These are phyloP conservation scores for Micronycteris hirsuta DNA, from an alignment of 2,113 vertebrate genomes.

Conservation along the genomic window DNA sequence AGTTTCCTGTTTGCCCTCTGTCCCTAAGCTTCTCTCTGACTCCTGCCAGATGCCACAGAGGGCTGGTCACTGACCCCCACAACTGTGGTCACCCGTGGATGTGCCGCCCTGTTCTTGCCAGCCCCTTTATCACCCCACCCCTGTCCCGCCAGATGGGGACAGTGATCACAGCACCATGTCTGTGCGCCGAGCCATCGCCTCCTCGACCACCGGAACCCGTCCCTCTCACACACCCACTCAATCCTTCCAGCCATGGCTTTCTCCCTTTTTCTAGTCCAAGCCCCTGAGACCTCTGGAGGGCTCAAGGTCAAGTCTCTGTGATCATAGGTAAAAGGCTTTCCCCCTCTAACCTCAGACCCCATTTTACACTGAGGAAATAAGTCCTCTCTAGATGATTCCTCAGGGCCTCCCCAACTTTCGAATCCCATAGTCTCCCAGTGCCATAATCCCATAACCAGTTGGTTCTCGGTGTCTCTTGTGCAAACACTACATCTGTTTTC, in stretches of 20 bases:
- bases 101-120: not conserved
- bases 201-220: not conserved
- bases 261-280: not conserved
- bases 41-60: not conserved
- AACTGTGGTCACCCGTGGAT: not conserved
- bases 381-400: not conserved
- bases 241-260: not conserved
- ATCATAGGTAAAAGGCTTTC: not conserved
- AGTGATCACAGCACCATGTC: fast-evolving
- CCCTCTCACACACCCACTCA: not conserved
- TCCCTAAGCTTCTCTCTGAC: not conserved
- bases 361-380: not conserved
- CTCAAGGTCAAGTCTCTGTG: not conserved
- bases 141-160: not conserved
- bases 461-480: not conserved
- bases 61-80: not conserved
- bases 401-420: not conserved
- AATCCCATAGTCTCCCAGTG: not conserved
- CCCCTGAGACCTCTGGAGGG: not conserved
- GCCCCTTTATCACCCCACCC: too few species aligned
- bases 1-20: not conserved
- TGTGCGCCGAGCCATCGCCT: not conserved
- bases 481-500: not conserved
- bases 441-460: not conserved
- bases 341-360: not conserved